These are phyloP conservation scores for Argyresthia goedartella DNA, from an alignment of 2,888 invertebrate species.

Conservation along the genomic window DNA sequence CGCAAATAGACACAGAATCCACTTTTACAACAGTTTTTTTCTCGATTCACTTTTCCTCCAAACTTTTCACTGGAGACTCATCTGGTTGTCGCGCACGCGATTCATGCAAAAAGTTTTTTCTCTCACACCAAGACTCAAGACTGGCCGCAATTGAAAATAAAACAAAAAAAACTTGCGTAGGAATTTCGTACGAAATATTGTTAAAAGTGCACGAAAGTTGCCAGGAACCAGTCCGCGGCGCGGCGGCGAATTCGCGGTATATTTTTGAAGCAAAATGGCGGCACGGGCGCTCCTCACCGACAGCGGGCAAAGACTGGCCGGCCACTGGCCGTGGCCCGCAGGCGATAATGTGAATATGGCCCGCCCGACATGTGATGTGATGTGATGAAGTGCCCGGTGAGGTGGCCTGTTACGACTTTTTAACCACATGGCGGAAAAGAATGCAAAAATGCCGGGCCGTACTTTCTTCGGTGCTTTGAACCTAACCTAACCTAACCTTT, in stretches of 20 bases:
- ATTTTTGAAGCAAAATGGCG: neutral
- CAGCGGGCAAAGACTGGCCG: neutral
- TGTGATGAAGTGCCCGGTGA: neutral
- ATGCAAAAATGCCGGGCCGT: neutral
- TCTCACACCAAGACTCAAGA: neutral
- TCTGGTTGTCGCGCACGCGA: neutral
- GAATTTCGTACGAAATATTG: neutral
- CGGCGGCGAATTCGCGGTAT: neutral
- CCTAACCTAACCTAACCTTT: neutral
- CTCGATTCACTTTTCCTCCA: too few relatives aligned
- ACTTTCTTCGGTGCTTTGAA: slow-evolving; percentile 1
- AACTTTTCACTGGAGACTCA: neutral
- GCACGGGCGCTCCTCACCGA: neutral
- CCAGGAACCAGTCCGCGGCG: neutral
- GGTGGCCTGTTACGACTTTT: neutral
- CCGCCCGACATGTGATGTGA: neutral
- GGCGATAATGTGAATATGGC: neutral
- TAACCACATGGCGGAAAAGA: too few relatives aligned
- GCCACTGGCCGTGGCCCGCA: neutral
- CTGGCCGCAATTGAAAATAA: neutral
- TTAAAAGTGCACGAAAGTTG: neutral
- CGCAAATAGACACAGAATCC: too few relatives aligned
- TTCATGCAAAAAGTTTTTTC: neutral
- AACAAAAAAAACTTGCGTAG: neutral
- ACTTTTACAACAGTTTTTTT: neutral